Conservation (phyloP, 2,113 vertebrate species). For the Amphilophus citrinellus region DNA sequence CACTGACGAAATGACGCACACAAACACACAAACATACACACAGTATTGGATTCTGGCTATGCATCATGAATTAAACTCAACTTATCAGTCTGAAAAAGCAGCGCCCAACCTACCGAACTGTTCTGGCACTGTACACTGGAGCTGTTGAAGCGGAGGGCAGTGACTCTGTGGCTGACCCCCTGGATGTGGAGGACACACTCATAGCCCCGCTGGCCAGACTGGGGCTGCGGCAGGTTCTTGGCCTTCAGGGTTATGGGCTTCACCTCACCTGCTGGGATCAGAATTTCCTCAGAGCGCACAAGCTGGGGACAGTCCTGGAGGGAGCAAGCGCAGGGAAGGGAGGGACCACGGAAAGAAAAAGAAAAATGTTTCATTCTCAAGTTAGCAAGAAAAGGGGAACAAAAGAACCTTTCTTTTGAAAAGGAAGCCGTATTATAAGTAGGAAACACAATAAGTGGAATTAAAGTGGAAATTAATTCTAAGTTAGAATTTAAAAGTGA, state of each 20-base stretch:
- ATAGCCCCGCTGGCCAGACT: conserved; percentile 96
- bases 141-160: conserved; percentile 98
- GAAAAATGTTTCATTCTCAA: not conserved
- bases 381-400: not conserved
- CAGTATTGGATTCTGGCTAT: not conserved
- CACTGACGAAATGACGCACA: conserved; percentile 15
- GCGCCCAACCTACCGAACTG: conserved; percentile 88
- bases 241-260: conserved; percentile 97
- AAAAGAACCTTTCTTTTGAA: not conserved
- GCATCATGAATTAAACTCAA: not conserved
- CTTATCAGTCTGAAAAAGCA: too few relatives aligned
- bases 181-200: conserved; percentile 96
- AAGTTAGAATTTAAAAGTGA: not conserved
- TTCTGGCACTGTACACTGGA: conserved; percentile 99
- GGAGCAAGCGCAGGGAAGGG: not conserved
- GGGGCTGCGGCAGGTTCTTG: conserved; percentile 95
- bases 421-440: not conserved
- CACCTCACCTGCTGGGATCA: conserved; percentile 96
- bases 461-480: not conserved
- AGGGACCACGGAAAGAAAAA: conserved; percentile 4
- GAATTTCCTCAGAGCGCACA: conserved; percentile 92
- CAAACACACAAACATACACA: not conserved
- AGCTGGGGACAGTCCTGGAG: conserved; percentile 96
- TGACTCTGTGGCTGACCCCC: conserved; percentile 90
- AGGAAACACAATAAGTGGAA: not conserved